phyloP scores from a whole-genome alignment of 2,797 vertebrate species.

The Catharus ustulatus region DNA sequence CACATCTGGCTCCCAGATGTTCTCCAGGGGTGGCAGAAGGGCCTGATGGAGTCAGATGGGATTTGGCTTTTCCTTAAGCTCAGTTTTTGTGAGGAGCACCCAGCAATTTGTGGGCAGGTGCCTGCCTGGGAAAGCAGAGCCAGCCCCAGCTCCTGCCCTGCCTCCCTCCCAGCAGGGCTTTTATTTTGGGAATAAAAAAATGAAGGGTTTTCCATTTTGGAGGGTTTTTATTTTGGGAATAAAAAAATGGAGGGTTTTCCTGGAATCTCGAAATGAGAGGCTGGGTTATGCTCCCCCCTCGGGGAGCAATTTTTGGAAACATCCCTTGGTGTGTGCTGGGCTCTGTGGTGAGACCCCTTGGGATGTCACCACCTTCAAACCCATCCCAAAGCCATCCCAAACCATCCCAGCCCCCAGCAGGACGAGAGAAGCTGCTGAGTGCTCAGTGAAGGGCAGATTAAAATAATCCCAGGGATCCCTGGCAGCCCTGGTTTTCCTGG shows the following conservation, averaged over 20 bases:
- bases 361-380: not conserved
- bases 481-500: not conserved
- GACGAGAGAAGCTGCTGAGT: not conserved
- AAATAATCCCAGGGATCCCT: not conserved
- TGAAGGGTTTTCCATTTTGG: no score
- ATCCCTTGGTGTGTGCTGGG: not conserved
- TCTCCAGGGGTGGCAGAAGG: not conserved
- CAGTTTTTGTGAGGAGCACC: not conserved
- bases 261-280: not conserved
- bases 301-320: not conserved
- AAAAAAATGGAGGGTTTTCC: not conserved
- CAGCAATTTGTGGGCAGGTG: conserved; percentile 27
- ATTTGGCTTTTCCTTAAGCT: not conserved
- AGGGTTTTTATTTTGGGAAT: not conserved
- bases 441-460: not conserved
- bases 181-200: not conserved
- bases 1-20: not conserved
- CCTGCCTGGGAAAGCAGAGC: not conserved
- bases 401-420: not conserved
- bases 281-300: not conserved
- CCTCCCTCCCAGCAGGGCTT: not conserved
- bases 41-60: not conserved
- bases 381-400: not conserved
- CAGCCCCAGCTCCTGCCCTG: not conserved
- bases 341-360: not conserved